phyloP scores from a whole-genome alignment of 2,113 vertebrate genomes.

The Leptobrachium leishanense region DNA sequence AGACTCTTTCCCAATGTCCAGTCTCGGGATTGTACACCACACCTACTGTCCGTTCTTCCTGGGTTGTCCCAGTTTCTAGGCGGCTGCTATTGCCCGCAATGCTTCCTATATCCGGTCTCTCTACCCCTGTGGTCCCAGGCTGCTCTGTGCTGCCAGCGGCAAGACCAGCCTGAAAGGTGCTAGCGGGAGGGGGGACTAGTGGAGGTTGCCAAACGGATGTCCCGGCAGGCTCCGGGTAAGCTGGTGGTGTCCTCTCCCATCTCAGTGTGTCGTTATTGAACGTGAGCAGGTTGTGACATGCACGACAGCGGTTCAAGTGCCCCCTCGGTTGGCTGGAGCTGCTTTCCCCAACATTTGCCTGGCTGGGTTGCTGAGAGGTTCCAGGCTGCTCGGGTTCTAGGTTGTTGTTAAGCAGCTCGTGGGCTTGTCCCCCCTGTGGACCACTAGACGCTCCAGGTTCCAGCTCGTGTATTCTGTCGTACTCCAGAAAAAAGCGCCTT shows the following conservation, averaged over 20 bases:
- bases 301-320: constrained; percentile 93
- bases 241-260: constrained; percentile 90
- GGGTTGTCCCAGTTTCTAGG: constrained; percentile 76
- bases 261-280: constrained; percentile 97
- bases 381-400: constrained; percentile 87
- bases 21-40: constrained; percentile 97
- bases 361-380: constrained; percentile 77
- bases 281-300: constrained; percentile 97
- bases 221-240: constrained; percentile 70
- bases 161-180: constrained; percentile 71
- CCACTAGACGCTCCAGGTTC: constrained; percentile 76
- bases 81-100: constrained; percentile 65
- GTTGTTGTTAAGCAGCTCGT: constrained; percentile 94
- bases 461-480: constrained; percentile 91
- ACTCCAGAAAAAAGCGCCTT: constrained; percentile 96
- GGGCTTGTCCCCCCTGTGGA: constrained; percentile 75
- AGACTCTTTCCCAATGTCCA: constrained; percentile 92
- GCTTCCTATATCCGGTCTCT: constrained; percentile 73
- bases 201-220: constrained; percentile 69
- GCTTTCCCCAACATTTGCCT: constrained; percentile 78
- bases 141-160: constrained; percentile 41
- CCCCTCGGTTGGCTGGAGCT: constrained; percentile 80
- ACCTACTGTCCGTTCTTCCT: constrained; percentile 88
- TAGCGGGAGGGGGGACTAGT: constrained; percentile 68
- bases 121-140: constrained; percentile 60